These are phyloP conservation scores for Cyaniris semiargus DNA, from an alignment of 2,888 invertebrate genomes.

Conservation along the genomic window DNA sequence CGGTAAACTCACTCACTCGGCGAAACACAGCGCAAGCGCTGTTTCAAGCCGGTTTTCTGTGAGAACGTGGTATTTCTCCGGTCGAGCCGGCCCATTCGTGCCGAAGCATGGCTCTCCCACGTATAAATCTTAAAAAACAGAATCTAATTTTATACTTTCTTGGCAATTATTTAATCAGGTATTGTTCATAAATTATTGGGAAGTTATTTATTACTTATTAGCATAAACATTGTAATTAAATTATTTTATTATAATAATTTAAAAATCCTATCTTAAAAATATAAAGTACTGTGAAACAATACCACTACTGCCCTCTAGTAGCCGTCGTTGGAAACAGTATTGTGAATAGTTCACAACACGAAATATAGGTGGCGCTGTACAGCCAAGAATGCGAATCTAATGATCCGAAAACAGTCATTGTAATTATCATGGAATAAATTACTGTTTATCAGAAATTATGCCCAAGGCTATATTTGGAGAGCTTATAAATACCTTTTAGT, in stretches of 20 bases:
- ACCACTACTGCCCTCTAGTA: neutral
- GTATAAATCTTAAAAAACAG: too few species aligned
- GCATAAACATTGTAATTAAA: neutral
- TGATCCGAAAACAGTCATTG: neutral
- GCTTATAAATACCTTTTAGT: neutral
- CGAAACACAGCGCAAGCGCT: too few species aligned
- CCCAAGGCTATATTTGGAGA: constrained; percentile 1
- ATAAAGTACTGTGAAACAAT: neutral
- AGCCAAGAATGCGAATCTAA: neutral
- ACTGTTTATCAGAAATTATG: constrained; percentile 13
- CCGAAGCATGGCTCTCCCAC: too few species aligned
- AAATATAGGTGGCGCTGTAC: neutral
- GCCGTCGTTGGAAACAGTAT: neutral
- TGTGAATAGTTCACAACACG: neutral
- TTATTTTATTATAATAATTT: neutral
- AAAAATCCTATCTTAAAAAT: neutral
- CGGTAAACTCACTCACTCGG: too few species aligned
- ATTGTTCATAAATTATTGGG: too few species aligned
- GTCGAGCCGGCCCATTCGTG: too few species aligned
- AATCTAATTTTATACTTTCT: too few species aligned
- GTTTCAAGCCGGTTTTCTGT: too few species aligned
- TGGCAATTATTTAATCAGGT: too few species aligned
- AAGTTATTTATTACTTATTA: too few species aligned
- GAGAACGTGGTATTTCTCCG: too few species aligned
- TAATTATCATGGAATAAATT: constrained; percentile 12